Percentiles rank a stretch among this genome's conserved stretches.
These are phyloP conservation scores for Tortricodes alternella DNA, from an alignment of 2,888 invertebrate species.

Conservation along the genomic window DNA sequence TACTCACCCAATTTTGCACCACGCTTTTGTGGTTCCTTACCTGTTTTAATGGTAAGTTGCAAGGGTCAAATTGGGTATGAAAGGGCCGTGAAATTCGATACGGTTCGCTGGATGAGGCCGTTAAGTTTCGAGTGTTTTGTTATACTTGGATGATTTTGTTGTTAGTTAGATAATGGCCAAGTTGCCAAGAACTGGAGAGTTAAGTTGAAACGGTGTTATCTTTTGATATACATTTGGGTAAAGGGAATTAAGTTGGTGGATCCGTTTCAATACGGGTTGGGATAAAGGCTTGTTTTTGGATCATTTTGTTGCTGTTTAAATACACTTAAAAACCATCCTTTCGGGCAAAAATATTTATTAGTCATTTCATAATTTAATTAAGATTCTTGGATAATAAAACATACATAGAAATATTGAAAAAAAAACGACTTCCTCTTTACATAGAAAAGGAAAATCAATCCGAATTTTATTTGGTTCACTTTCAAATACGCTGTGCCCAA, in stretches of 20 bases:
- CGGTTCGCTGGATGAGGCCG: slow-evolving; percentile 56
- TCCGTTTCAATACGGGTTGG: neutral
- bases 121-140: slow-evolving; percentile 42
- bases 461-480: slow-evolving; percentile 9
- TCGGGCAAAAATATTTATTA: no score
- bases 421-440: no score
- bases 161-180: slow-evolving; percentile 27
- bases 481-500: slow-evolving; percentile 5
- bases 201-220: slow-evolving; percentile 13
- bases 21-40: slow-evolving; percentile 67
- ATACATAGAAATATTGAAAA: no score
- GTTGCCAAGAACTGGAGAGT: slow-evolving; percentile 16
- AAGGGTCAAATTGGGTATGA: slow-evolving; percentile 52
- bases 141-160: slow-evolving; percentile 32
- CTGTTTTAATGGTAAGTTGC: slow-evolving; percentile 73
- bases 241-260: neutral
- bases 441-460: no score
- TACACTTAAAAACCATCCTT: no score
- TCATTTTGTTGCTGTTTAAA: no score
- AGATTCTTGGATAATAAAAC: no score
- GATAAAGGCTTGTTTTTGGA: neutral
- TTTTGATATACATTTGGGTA: slow-evolving; percentile 16
- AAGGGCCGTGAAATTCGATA: slow-evolving; percentile 50
- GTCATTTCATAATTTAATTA: no score
- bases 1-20: slow-evolving; percentile 62